Evolutionary conservation across 1,140 invertebrate genomes (phyloP), one percentile per base, ranked within the genome.

Genomic region (Heliothis subflexa): DNA sequence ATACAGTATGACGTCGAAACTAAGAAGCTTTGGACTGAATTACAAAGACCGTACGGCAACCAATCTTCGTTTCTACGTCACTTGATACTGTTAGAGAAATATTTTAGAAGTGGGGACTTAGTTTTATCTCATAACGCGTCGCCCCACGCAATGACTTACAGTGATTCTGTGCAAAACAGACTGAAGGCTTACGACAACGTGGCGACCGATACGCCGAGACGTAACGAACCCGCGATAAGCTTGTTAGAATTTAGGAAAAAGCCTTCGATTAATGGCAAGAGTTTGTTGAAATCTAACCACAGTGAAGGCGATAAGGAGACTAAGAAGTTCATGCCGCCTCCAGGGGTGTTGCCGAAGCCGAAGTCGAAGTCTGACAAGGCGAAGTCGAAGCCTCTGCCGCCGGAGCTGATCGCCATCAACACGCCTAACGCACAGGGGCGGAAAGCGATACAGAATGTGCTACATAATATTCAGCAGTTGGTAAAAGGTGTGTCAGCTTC

Each of bases 31-130:
- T 98, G 97, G 97, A 96, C 97, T 74, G 96, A 97, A 79, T 85
- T 98, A 33, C 97, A 98, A 86, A 96, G 97, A 89, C 97, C 97
- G 0, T 98, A 98, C 82, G 97, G 97, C 2, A 98, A 97, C 87
- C 97, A 97, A 85, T 97, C 97, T 59, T 97, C 97, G 74, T 98
- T 98, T 83, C 90, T 98, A 1, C 95, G 97, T 7, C 97, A 98
- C 92, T 89, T 98, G 7, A 96, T 98, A 57, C 94, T 98, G 1
- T 86, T 98, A 75, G 97, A 98, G 78, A 98, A 98, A 86, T 98
- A 98, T 90, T 97, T 97, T 80, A 95, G 96, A 55, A 96, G 96
- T 79, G 97, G 97, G 5, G 97, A 98, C 84, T 88, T 98, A 9
- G 94, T 97, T 0, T 88, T 98, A 45, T 96, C 97, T 0, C 96